Evolutionary conservation across 2,113 vertebrate genomes (phyloP).

Genomic region (Canis aureus): DNA sequence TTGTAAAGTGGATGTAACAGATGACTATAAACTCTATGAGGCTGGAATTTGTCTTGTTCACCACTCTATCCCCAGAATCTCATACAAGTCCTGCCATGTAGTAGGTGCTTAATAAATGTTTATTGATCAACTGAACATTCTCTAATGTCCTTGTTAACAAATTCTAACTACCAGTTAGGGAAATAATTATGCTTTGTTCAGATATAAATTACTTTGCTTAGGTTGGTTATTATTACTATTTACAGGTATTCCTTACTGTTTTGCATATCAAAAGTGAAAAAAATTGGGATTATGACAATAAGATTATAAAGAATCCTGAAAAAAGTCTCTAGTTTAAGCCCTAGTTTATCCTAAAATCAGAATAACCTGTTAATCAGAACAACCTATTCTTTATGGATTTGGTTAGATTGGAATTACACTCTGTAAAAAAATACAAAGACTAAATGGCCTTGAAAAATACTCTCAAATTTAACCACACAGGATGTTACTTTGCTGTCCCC

Average conservation of each 20-base stretch:
- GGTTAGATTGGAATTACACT: background rate
- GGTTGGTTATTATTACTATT: background rate
- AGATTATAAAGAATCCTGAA: background rate
- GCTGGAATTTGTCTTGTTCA: background rate
- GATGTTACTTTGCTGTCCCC: background rate
- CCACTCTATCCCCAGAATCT: background rate
- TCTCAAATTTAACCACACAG: slow-evolving; percentile 20
- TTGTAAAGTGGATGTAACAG: background rate
- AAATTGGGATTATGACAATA: background rate
- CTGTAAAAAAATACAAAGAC: background rate
- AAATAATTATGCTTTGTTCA: background rate
- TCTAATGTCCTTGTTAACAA: background rate
- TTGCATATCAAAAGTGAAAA: slow-evolving; percentile 26
- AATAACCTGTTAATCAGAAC: background rate
- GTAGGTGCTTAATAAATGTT: background rate
- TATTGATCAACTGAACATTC: background rate
- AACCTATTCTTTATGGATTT: background rate
- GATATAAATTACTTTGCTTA: background rate
- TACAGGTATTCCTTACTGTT: background rate
- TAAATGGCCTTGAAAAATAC: slow-evolving; percentile 48
- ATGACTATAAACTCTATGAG: background rate
- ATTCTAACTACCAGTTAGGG: background rate
- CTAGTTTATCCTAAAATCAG: background rate
- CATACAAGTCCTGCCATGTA: background rate
- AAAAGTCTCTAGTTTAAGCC: slow-evolving; percentile 14